Evolutionary conservation across 2,113 vertebrate genomes (phyloP), one percentile per base, ranked within the genome.

Genomic region (Atractosteus spatula): DNA sequence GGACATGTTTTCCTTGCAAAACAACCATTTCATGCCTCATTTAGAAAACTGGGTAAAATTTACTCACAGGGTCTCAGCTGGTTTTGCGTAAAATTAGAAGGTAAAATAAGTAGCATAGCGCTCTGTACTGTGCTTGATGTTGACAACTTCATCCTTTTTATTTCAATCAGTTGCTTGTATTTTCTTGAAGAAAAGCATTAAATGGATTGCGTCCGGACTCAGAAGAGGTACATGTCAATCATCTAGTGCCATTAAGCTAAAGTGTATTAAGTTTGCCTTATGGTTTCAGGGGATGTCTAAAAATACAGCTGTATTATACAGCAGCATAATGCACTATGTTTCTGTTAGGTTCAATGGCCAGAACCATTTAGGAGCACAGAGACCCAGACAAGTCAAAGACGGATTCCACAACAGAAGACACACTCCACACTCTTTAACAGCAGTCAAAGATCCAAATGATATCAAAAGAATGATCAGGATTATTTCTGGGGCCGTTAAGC

Each of bases 91-190:
- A 71, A 44, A 6, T 7, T 51, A 55, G 13, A 8, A 17, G 14
- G 12, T 61, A 61, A 77, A 81, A 79, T 80, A 14, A 11, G 82
- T 83, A 81, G 70, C 74, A 77, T 74, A 55, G 71, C 64, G 63
- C 63, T 65, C 81, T 77, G 78, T 74, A 17, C 79, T 74, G 80
- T 82, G 80, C 16, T 83, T 84, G 83, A 75, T 83, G 84, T 78
- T 68, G 70, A 72, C 55, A 68, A 78, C 85, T 83, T 84, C 82
- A 85, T 80, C 72, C 84, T 85, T 86, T 82, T 70, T 78, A 76
- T 76, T 78, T 79, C 74, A 74, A 78, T 81, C 45, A 84, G 85
- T 88, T 78, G 85, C 86, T 59, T 70, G 71, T 76, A 78, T 79
- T 77, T 63, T 83, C 71, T 55, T 67, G 76, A 79, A 70, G 43